These are phyloP conservation scores for Rissa tridactyla DNA, from an alignment of 2,113 vertebrate species.

Conservation along the genomic window DNA sequence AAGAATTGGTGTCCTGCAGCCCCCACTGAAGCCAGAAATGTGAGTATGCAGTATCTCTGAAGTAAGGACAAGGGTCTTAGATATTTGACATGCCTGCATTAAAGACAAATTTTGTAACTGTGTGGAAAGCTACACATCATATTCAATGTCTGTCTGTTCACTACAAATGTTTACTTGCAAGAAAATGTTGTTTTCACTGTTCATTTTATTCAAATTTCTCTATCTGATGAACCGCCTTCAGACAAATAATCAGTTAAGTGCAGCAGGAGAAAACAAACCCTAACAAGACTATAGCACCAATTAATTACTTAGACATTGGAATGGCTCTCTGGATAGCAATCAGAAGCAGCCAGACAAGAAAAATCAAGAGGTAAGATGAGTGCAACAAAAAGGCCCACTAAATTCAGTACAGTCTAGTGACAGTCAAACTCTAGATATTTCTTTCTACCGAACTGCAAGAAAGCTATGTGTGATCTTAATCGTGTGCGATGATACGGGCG, in stretches of 20 bases:
- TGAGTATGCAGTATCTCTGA: background rate
- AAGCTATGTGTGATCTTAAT: background rate
- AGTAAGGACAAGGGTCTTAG: background rate
- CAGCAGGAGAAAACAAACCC: background rate
- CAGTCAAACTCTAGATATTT: background rate
- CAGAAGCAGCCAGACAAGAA: background rate
- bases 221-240: background rate
- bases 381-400: background rate
- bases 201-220: background rate
- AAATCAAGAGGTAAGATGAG: background rate
- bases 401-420: background rate
- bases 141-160: background rate
- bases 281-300: background rate
- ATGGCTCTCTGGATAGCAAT: constrained; percentile 7
- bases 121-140: background rate
- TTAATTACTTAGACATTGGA: constrained; percentile 12
- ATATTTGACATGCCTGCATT: background rate
- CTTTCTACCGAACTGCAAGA: background rate
- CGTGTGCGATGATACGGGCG: background rate
- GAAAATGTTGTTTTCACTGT: background rate
- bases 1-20: background rate
- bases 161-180: background rate
- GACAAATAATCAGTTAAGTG: background rate
- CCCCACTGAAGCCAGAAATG: background rate
- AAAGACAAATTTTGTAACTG: background rate